Percentiles rank a stretch among this genome's conserved stretches.
These are phyloP conservation scores for Halichoeres trimaculatus DNA, from an alignment of 2,113 vertebrate species.

Conservation along the genomic window DNA sequence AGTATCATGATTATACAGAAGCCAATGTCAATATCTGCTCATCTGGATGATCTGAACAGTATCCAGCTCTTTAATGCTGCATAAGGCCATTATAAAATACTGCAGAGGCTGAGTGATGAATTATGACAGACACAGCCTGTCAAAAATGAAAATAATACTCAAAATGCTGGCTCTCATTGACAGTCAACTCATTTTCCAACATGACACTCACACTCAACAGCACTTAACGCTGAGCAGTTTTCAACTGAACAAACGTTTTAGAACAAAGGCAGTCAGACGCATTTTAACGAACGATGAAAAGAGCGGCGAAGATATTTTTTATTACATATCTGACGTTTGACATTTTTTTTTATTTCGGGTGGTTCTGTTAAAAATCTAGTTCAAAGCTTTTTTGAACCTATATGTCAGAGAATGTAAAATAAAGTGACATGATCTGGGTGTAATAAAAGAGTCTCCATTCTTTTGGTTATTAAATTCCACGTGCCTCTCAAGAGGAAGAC, in stretches of 20 bases:
- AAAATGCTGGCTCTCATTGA: not conserved
- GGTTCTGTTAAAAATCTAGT: not conserved
- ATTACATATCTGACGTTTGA: not conserved
- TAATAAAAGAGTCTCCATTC: conserved; percentile 13
- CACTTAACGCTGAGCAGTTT: not conserved
- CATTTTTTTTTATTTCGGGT: not conserved
- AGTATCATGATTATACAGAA: not conserved
- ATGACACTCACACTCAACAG: not conserved
- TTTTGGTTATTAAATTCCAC: conserved; percentile 16
- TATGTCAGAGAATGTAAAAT: not conserved
- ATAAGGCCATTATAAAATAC: not conserved
- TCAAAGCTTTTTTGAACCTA: not conserved
- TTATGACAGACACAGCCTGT: not conserved
- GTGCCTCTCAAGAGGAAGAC: conserved; percentile 1
- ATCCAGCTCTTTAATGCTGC: not conserved
- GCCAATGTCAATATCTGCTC: not conserved
- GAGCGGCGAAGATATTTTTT: conserved; percentile 28
- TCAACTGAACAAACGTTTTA: conserved; percentile 19
- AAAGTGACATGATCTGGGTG: conserved; percentile 1
- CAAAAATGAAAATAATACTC: not conserved
- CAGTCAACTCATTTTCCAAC: not conserved
- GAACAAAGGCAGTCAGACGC: conserved; percentile 37
- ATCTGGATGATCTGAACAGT: conserved; percentile 2
- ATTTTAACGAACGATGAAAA: conserved; percentile 1
- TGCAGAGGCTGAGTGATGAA: not conserved